Percentiles rank a stretch among this genome's conserved stretches.
These are phyloP conservation scores for Colletes latitarsis DNA, from an alignment of 1,140 invertebrate genomes.

Conservation along the genomic window DNA sequence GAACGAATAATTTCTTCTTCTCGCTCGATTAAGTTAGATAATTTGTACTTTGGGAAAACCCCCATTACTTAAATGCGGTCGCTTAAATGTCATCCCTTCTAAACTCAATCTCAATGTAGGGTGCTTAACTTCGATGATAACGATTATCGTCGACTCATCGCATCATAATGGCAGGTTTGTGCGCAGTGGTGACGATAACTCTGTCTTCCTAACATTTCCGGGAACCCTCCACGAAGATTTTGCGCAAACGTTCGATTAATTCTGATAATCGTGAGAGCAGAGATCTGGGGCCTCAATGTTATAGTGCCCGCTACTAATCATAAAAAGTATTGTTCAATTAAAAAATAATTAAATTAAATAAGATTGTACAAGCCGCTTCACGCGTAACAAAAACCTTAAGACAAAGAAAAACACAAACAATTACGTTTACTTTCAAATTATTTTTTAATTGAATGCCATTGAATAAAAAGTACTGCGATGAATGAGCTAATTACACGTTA, in stretches of 20 bases:
- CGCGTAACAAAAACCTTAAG: too few species aligned
- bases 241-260: slow-evolving; percentile 40
- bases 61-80: slow-evolving; percentile 31
- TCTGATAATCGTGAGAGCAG: slow-evolving; percentile 38
- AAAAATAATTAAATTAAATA: too few species aligned
- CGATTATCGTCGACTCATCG: slow-evolving; percentile 67
- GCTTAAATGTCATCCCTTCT: slow-evolving; percentile 51
- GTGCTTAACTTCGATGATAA: slow-evolving; percentile 63
- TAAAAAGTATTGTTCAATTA: too few species aligned
- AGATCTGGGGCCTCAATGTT: slow-evolving; percentile 9
- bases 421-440: too few species aligned
- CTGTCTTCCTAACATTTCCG: slow-evolving; percentile 23
- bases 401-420: too few species aligned
- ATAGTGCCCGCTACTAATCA: too few species aligned
- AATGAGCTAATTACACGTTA: too few species aligned
- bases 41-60: slow-evolving; percentile 50
- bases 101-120: slow-evolving; percentile 57
- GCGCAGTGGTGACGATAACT: slow-evolving; percentile 53
- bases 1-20: slow-evolving; percentile 10
- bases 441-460: too few species aligned
- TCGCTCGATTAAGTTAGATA: slow-evolving; percentile 45
- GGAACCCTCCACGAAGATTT: slow-evolving; percentile 32
- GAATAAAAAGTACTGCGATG: too few species aligned
- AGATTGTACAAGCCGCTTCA: too few species aligned
- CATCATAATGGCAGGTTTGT: slow-evolving; percentile 61